phyloP scores from a whole-genome alignment of 2,113 vertebrate genomes.

The Monopterus albus region DNA sequence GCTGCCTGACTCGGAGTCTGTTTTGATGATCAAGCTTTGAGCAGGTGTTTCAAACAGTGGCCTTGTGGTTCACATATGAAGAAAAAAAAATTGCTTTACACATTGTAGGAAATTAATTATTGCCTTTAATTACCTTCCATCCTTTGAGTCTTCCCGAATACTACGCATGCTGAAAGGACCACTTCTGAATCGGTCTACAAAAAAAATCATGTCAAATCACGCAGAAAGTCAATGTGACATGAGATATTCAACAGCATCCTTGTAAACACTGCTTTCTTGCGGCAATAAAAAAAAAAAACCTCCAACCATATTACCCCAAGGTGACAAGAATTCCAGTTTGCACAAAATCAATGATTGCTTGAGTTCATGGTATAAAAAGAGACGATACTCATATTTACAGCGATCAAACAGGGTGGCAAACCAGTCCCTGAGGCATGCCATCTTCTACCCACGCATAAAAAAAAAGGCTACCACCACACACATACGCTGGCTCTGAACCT shows the following conservation, averaged over 20 bases:
- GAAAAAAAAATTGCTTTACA: not conserved
- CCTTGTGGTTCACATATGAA: not conserved
- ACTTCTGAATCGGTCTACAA: not conserved
- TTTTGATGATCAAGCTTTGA: conserved; percentile 25
- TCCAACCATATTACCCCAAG: conserved; percentile 7
- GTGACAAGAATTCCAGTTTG: conserved; percentile 36
- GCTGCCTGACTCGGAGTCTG: not conserved
- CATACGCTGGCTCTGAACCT: conserved; percentile 16
- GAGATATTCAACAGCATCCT: conserved; percentile 11
- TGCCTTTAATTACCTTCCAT: conserved; percentile 5
- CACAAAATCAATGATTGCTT: conserved; percentile 65
- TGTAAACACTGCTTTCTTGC: not conserved
- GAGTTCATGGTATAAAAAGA: conserved; percentile 56
- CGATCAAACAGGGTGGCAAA: conserved; percentile 71
- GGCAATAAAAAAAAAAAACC: not conserved
- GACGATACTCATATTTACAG: conserved; percentile 48
- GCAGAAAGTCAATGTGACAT: conserved; percentile 2
- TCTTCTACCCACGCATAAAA: conserved; percentile 43
- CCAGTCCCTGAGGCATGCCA: conserved; percentile 52
- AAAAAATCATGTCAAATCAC: not conserved
- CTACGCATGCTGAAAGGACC: not conserved
- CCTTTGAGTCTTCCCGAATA: not conserved
- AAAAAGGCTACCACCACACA: conserved; percentile 19
- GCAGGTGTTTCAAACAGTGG: conserved; percentile 6
- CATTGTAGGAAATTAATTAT: conserved; percentile 24